Evolutionary conservation across 1,140 invertebrate species (phyloP).

Genomic region (Solenopsis fugax): DNA sequence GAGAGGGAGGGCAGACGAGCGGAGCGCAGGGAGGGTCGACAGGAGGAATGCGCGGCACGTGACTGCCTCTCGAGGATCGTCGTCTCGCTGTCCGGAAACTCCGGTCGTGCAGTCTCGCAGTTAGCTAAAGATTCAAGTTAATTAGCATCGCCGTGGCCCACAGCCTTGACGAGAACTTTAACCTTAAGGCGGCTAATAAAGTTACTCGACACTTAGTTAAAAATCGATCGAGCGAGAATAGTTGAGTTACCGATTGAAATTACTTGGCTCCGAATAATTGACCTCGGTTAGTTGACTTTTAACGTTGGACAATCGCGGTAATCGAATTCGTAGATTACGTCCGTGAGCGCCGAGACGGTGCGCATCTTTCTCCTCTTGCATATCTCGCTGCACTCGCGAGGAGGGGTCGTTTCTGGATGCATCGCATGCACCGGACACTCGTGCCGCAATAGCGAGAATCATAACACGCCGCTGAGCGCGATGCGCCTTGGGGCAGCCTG

Average conservation of each 20-base stretch:
- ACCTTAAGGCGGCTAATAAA: neutral
- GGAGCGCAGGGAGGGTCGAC: constrained; percentile 3
- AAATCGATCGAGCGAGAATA: neutral
- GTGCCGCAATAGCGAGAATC: constrained; percentile 23
- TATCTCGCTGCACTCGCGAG: neutral
- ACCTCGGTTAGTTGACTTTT: neutral
- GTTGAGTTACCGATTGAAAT: neutral
- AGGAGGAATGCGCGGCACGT: constrained; percentile 70
- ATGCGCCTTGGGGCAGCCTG: neutral
- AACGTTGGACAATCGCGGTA: neutral
- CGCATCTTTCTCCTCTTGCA: neutral
- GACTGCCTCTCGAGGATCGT: constrained; percentile 45
- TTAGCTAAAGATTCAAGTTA: constrained; percentile 24
- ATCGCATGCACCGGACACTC: neutral
- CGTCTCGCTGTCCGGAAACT: constrained; percentile 27
- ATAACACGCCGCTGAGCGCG: neutral
- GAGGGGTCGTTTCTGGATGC: constrained; percentile 8
- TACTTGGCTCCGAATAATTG: neutral
- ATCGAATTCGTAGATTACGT: neutral
- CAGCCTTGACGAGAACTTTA: neutral
- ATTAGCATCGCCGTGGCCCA: constrained; percentile 1
- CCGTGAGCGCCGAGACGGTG: no score
- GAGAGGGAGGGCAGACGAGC: neutral
- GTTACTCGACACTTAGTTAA: neutral
- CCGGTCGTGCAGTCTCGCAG: neutral